phyloP scores from a whole-genome alignment of 2,888 invertebrate species.

The Aproaerema taeniolella region DNA sequence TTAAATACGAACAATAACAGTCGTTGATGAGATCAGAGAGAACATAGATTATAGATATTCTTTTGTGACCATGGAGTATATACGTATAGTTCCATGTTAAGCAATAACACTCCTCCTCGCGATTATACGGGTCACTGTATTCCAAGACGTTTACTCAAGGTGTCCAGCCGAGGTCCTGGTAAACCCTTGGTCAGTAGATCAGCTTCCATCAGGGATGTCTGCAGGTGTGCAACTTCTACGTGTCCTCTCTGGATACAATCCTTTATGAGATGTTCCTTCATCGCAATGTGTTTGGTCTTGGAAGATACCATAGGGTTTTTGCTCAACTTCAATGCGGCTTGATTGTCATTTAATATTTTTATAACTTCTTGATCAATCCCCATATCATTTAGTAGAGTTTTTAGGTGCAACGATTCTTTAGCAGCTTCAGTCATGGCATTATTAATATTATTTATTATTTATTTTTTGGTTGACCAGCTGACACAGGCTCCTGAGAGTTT shows the following conservation, averaged over 20 bases:
- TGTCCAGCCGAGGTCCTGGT: not conserved
- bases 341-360: conserved; percentile 4
- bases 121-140: too few relatives aligned
- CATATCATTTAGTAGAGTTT: not conserved
- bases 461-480: conserved; percentile 23
- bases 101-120: too few relatives aligned
- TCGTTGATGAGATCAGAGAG: too few relatives aligned
- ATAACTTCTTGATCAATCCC: not conserved
- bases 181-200: conserved; percentile 5
- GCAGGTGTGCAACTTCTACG: not conserved
- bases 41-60: too few relatives aligned
- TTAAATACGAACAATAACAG: too few relatives aligned
- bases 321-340: not conserved
- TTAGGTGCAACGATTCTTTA: conserved; percentile 21
- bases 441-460: too few relatives aligned
- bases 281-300: conserved; percentile 5
- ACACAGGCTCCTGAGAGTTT: conserved; percentile 14
- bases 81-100: too few relatives aligned
- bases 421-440: conserved; percentile 17
- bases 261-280: conserved; percentile 4
- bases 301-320: not conserved
- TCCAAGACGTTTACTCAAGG: not conserved
- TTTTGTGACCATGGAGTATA: too few relatives aligned
- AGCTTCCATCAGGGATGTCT: conserved; percentile 3
- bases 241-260: not conserved